Evolutionary conservation across 64 coral and sea anemone genomes (phyloP), one percentile per base, ranked within the genome.

Genomic region (Montipora efflorescens): DNA sequence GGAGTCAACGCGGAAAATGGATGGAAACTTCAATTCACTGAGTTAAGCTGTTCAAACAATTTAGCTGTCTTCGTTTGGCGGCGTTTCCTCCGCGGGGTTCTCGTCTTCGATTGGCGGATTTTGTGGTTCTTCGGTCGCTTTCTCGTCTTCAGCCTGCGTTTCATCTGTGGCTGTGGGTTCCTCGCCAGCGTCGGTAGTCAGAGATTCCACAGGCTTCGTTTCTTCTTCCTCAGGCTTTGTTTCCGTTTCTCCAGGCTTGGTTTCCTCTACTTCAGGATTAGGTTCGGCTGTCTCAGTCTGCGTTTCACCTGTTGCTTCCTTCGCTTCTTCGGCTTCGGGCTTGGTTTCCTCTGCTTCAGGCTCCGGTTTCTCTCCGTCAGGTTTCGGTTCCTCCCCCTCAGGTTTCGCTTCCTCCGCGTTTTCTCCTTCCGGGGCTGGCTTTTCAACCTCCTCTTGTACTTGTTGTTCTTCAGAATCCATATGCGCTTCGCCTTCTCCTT

Each of bases 321-420:
- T 69, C 11, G 44, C 78, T 44, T 86, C 82, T 13, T 86, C 62
- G 9, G 25, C 91, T 5, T 70, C 74, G 16, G 82, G 82, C 87
- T 77, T 87, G 20, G 84, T 15, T 59, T 66, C 81, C 2, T 93
- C 92, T 4, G 75, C 50, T 12, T 76, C 74, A 43, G 91, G 18
- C 50, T 61, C 4, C 6, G 71, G 21, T 21, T 74, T 53, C 46
- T 93, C 91, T 14, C 25, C 72, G 47, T 48, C 89, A 11, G 77
- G 62, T 90, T 81, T 49, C 69, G 76, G 44, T 43, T 84, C 67
- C 16, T 91, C 90, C 3, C 8, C 68, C 10, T 69, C 51, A 12
- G 80, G 23, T 58, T 80, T 47, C 79, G 59, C 55, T 47, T 74
- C 79, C 62, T 74, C 90, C 1, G 68, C 67, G 70, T 82, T 82